A percentile compares a stretch with the other conserved stretches of the same genome.
phyloP scores from a whole-genome alignment of 1,140 invertebrate genomes.

The Conopomorpha cramerella region DNA sequence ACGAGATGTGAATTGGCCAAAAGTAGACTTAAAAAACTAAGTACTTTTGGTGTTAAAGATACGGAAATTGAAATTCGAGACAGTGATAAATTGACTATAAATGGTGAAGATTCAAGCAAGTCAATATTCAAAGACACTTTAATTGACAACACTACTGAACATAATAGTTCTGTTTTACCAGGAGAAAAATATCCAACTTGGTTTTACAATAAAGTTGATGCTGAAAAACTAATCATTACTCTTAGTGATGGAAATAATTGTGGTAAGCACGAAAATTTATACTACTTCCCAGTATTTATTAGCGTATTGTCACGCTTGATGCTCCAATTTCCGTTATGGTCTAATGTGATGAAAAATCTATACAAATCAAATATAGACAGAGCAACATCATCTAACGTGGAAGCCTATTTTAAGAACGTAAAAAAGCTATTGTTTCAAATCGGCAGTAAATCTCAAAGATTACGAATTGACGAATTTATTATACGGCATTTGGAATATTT shows the following conservation, averaged over 20 bases:
- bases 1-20: no score
- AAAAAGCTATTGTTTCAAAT: conserved; percentile 3
- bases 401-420: conserved; percentile 2
- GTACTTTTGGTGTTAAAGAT: no score
- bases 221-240: conserved; percentile 1
- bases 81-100: conserved; percentile 2
- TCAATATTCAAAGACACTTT: no score
- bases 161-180: no score
- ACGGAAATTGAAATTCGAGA: not conserved
- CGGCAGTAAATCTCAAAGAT: conserved; percentile 1
- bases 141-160: no score
- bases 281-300: conserved; percentile 4
- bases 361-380: not conserved
- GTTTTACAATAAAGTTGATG: conserved; percentile 1
- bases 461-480: conserved; percentile 4
- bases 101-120: no score
- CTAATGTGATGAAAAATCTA: conserved; percentile 2
- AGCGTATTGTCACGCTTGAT: conserved; percentile 1
- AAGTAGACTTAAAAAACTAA: no score
- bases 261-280: conserved; percentile 1
- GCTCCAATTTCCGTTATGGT: conserved; percentile 2
- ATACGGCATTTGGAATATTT: not conserved
- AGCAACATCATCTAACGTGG: conserved; percentile 3
- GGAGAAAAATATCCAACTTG: conserved; percentile 1
- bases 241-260: conserved; percentile 3